Evolutionary conservation across 2,888 invertebrate species (phyloP).

Genomic region (Cataglyphis altisquamis): DNA sequence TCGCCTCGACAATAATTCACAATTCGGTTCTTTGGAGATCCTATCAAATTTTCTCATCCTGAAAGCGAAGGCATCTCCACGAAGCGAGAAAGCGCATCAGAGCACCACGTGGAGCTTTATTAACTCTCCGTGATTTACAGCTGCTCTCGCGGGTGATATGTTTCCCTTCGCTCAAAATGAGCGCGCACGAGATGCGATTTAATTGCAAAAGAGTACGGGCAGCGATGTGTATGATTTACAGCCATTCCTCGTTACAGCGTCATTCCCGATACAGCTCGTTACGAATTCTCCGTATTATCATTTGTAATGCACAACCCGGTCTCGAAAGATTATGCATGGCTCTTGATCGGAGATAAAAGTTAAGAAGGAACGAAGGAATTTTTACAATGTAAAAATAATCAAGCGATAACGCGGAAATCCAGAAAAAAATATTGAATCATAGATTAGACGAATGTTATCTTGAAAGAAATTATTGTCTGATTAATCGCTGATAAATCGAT

Average conservation of each 20-base stretch:
- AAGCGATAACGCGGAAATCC: not conserved
- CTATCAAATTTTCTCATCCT: conserved; percentile 61
- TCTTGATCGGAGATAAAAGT: conserved; percentile 28
- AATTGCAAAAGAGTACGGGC: conserved; percentile 73
- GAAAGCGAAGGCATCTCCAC: conserved; percentile 15
- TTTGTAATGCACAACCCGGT: conserved; percentile 33
- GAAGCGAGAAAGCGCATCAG: conserved; percentile 45
- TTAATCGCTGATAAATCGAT: not conserved
- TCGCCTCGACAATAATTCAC: conserved; percentile 26
- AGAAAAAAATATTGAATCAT: not conserved
- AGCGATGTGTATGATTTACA: conserved; percentile 69
- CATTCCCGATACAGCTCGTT: conserved; percentile 70
- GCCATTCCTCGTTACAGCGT: conserved; percentile 67
- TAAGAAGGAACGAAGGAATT: conserved; percentile 1
- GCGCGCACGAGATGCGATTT: conserved; percentile 66
- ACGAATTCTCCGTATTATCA: conserved; percentile 65
- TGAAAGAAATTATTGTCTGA: not conserved
- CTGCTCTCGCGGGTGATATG: conserved; percentile 69
- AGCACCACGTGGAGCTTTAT: conserved; percentile 64
- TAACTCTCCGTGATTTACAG: conserved; percentile 73
- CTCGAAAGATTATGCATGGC: conserved; percentile 52
- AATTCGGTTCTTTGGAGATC: conserved; percentile 10
- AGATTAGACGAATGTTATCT: conserved; percentile 10
- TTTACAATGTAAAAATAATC: not conserved
- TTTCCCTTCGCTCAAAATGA: conserved; percentile 71